phyloP scores from a whole-genome alignment of 2,888 invertebrate species.

The Netelia fuscicornis region DNA sequence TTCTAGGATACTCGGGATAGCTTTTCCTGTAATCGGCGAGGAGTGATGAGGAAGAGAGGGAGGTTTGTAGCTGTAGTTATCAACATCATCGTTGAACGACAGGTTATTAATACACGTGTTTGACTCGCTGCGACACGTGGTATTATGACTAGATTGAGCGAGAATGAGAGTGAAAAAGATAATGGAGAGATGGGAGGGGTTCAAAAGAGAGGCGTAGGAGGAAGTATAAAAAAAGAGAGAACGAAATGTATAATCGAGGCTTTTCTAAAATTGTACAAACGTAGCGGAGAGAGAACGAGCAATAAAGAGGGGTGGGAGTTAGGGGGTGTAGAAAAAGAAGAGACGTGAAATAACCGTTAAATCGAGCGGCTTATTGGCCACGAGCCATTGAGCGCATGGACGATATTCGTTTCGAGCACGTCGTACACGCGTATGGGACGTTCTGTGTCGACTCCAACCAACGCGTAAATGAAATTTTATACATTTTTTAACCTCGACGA shows the following conservation, averaged over 20 bases:
- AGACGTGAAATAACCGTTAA: slow-evolving; percentile 52
- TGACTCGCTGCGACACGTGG: slow-evolving; percentile 27
- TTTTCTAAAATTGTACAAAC: slow-evolving; percentile 55
- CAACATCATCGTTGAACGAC: slow-evolving; percentile 59
- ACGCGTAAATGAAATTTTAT: slow-evolving; percentile 12
- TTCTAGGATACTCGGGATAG: slow-evolving; percentile 13
- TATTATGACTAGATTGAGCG: slow-evolving; percentile 30
- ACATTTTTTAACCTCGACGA: slow-evolving; percentile 1
- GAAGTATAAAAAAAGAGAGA: slow-evolving; percentile 6
- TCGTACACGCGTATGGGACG: background rate
- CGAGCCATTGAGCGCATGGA: slow-evolving; percentile 54
- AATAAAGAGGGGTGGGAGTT: slow-evolving; percentile 2
- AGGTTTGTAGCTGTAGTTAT: slow-evolving; percentile 55
- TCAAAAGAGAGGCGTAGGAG: too few species aligned
- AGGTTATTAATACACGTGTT: slow-evolving; percentile 64
- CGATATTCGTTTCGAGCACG: slow-evolving; percentile 51
- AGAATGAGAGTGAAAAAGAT: slow-evolving; percentile 47
- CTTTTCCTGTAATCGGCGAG: background rate
- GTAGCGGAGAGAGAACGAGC: slow-evolving; percentile 9
- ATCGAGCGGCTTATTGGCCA: slow-evolving; percentile 60
- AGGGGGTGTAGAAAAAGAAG: slow-evolving; percentile 17
- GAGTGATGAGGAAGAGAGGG: background rate
- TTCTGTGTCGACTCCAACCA: background rate
- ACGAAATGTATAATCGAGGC: slow-evolving; percentile 26
- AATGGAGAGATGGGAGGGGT: background rate